A percentile compares a stretch with the other conserved stretches of the same genome.
Evolutionary conservation across 2,888 invertebrate genomes (phyloP).

Genomic region (Quadriops clusia): DNA sequence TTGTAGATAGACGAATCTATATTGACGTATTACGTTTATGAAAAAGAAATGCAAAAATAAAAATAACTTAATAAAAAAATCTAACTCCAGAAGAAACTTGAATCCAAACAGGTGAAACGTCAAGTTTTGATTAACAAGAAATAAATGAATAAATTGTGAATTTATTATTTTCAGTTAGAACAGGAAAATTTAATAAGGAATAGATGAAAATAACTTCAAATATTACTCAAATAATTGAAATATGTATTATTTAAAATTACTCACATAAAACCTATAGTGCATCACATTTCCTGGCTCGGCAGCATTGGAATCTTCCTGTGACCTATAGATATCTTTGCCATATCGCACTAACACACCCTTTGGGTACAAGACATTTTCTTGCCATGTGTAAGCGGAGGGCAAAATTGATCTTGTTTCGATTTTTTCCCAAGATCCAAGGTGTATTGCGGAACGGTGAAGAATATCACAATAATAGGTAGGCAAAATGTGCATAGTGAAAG

Average conservation of each 20-base stretch:
- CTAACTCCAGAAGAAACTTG: no score
- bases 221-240: conserved; percentile 2
- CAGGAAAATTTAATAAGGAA: neutral
- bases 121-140: no score
- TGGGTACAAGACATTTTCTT: conserved; percentile 54
- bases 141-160: no score
- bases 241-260: conserved; percentile 30
- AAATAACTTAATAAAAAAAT: no score
- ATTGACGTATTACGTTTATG: no score
- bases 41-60: no score
- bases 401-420: conserved; percentile 35
- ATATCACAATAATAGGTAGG: conserved; percentile 68
- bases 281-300: conserved; percentile 76
- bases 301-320: conserved; percentile 67
- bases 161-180: no score
- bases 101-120: no score
- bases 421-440: conserved; percentile 67
- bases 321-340: conserved; percentile 60
- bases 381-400: conserved; percentile 39
- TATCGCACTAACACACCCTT: conserved; percentile 63
- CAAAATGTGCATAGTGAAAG: conserved; percentile 59
- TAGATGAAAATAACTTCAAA: neutral
- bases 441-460: conserved; percentile 78
- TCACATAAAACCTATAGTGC: conserved; percentile 79
- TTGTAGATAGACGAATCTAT: no score